Evolutionary conservation across 92 coral and sea anemone genomes (phyloP).

Genomic region (Porites evermanni): DNA sequence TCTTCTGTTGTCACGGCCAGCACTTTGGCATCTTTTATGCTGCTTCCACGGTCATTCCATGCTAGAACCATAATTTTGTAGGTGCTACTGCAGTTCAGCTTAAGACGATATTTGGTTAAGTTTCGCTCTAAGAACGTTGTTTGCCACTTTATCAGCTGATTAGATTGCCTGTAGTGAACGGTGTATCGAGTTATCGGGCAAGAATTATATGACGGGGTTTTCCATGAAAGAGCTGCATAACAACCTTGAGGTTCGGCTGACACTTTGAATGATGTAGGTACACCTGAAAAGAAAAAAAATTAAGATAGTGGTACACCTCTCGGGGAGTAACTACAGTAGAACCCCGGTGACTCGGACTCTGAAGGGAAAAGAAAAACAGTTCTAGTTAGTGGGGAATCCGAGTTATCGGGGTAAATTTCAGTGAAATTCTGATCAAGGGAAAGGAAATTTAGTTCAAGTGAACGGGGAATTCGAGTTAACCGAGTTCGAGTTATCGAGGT

Average conservation of each 20-base stretch:
- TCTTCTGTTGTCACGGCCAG: not conserved
- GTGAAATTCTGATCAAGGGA: no score
- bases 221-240: not conserved
- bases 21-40: not conserved
- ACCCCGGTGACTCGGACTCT: no score
- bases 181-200: not conserved
- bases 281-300: not conserved
- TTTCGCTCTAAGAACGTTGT: not conserved
- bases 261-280: not conserved
- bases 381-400: no score
- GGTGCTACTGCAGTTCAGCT: not conserved
- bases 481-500: no score
- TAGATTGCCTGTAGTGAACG: not conserved
- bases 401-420: no score
- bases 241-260: not conserved
- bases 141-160: not conserved
- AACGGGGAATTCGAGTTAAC: no score
- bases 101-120: not conserved
- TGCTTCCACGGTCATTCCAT: slow-evolving; percentile 12
- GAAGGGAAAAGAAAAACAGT: no score
- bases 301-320: no score
- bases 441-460: no score
- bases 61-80: not conserved
- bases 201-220: not conserved
- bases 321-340: no score